Evolutionary conservation across 1,140 invertebrate species (phyloP).

Genomic region (Coelopa frigida): DNA sequence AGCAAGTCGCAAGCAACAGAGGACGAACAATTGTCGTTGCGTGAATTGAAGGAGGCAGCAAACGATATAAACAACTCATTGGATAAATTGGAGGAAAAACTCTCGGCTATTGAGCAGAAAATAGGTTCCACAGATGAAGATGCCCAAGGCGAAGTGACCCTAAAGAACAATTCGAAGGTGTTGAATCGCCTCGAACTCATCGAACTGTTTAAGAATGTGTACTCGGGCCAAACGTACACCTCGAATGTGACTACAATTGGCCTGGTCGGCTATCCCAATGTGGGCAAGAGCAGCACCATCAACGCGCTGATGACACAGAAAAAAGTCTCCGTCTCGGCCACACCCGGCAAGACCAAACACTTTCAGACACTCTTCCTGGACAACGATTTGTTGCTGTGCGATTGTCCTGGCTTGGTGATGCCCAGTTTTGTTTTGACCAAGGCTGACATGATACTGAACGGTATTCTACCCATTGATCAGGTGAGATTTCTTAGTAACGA

Average conservation of each 20-base stretch:
- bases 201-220: slow-evolving; percentile 61
- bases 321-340: slow-evolving; percentile 92
- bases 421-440: slow-evolving; percentile 90
- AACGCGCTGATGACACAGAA: slow-evolving; percentile 86
- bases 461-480: slow-evolving; percentile 94
- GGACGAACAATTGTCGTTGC: slow-evolving; percentile 20
- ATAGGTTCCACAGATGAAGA: slow-evolving; percentile 12
- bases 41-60: slow-evolving; percentile 29
- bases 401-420: slow-evolving; percentile 97
- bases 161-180: slow-evolving; percentile 49
- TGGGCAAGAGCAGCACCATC: slow-evolving; percentile 98
- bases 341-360: slow-evolving; percentile 94
- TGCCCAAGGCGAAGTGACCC: not conserved
- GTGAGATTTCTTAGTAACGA: too few relatives aligned
- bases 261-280: slow-evolving; percentile 97
- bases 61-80: slow-evolving; percentile 48
- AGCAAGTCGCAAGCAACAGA: slow-evolving; percentile 31
- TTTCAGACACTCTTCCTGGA: slow-evolving; percentile 82
- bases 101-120: slow-evolving; percentile 47
- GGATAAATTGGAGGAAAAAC: slow-evolving; percentile 45
- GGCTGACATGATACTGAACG: slow-evolving; percentile 90
- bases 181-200: slow-evolving; percentile 55
- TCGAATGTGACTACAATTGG: slow-evolving; percentile 69
- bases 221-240: slow-evolving; percentile 50
- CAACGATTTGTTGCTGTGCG: slow-evolving; percentile 78